Evolutionary conservation across 2,888 invertebrate species (phyloP).

Genomic region (Elysia crispata): DNA sequence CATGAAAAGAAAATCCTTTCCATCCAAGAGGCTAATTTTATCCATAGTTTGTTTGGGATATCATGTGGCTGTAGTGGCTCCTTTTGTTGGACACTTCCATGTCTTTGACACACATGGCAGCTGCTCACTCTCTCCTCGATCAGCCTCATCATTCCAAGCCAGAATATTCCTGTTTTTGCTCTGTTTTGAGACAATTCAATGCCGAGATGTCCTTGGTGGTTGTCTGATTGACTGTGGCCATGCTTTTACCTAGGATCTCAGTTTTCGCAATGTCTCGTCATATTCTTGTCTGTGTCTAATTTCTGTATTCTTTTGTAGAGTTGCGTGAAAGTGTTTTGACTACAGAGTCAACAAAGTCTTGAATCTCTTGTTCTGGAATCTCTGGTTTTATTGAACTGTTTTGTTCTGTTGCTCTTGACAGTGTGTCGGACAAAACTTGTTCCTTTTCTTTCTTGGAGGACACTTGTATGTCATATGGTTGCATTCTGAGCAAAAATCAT

Average conservation of each 20-base stretch:
- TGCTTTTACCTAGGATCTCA: background rate
- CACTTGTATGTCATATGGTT: constrained; percentile 43
- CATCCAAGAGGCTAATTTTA: no score
- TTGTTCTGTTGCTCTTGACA: background rate
- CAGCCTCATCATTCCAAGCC: background rate
- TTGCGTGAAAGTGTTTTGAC: background rate
- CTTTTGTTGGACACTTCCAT: no score
- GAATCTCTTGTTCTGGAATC: background rate
- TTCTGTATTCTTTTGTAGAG: background rate
- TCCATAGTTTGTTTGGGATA: no score
- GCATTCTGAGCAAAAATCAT: constrained; percentile 43
- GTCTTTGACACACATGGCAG: no score
- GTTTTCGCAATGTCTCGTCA: background rate
- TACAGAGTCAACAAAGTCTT: background rate
- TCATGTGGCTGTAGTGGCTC: no score
- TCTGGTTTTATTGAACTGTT: background rate
- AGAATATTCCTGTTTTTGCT: background rate
- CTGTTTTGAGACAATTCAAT: background rate
- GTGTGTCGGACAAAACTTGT: background rate
- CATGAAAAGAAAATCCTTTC: no score
- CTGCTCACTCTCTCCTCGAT: background rate
- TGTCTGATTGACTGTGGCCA: background rate
- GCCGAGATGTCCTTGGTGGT: background rate
- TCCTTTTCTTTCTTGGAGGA: background rate
- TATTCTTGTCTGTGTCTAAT: background rate